A percentile compares a stretch with the other conserved stretches of the same genome.
Evolutionary conservation across 2,797 vertebrate species (phyloP).

Genomic region (Forpus xanthops): DNA sequence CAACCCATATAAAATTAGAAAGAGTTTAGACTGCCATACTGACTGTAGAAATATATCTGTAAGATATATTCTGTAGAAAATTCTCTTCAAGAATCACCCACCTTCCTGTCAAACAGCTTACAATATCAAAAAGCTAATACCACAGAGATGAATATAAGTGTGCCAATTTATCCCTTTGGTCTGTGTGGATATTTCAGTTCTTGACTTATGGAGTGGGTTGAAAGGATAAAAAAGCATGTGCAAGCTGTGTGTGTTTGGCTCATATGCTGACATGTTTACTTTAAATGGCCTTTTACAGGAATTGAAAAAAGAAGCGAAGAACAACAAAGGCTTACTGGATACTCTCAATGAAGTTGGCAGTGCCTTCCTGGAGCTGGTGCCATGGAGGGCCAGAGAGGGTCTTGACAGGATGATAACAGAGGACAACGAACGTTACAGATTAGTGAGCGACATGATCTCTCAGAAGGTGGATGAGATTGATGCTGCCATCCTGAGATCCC

Average conservation of each 20-base stretch:
- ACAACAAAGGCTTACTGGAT: conserved; percentile 84
- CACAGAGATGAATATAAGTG: not conserved
- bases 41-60: not conserved
- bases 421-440: conserved; percentile 88
- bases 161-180: not conserved
- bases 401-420: conserved; percentile 91
- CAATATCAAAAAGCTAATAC: not conserved
- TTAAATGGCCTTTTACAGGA: conserved; percentile 76
- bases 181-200: not conserved
- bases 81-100: not conserved
- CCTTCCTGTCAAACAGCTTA: not conserved
- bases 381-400: conserved; percentile 92
- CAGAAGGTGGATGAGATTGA: conserved; percentile 91
- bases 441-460: conserved; percentile 81
- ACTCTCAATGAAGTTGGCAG: conserved; percentile 90
- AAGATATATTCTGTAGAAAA: not conserved
- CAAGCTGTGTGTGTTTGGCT: not conserved
- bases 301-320: conserved; percentile 86
- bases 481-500: conserved; percentile 89
- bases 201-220: not conserved
- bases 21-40: not conserved
- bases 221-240: not conserved
- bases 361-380: conserved; percentile 92
- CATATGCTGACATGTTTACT: not conserved
- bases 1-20: not conserved